Conservation (phyloP, 2,113 vertebrate genomes). For the Xiphophorus maculatus region DNA sequence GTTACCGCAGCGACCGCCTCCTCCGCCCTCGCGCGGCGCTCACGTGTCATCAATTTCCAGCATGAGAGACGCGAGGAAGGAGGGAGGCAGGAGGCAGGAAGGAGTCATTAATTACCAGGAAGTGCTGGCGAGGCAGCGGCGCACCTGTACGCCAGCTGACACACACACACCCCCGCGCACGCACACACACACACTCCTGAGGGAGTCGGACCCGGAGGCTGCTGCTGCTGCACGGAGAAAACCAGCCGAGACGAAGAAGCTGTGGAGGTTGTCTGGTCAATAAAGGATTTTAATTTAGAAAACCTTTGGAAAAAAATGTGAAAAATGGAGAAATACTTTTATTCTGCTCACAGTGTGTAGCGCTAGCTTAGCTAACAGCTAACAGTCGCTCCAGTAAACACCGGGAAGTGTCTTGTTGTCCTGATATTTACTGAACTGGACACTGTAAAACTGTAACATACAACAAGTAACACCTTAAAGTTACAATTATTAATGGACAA, state of each 20-base stretch:
- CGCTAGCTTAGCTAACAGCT: no score
- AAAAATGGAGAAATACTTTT: no score
- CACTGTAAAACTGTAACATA: no score
- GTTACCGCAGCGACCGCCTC: not conserved
- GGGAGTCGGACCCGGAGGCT: conserved; percentile 30
- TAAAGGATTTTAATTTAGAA: no score
- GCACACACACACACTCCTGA: conserved; percentile 52
- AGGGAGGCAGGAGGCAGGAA: conserved; percentile 59
- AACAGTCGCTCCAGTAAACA: no score
- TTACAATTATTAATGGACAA: no score
- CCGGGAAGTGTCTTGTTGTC: no score
- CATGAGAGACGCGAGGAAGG: conserved; percentile 24
- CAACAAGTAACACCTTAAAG: no score
- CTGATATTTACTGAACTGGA: no score
- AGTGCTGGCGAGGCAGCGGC: conserved; percentile 74
- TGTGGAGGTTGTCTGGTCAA: no score
- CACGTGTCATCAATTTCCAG: conserved; percentile 65
- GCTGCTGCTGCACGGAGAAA: not conserved
- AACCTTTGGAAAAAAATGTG: no score
- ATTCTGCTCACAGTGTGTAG: no score
- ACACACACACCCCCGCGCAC: conserved; percentile 30
- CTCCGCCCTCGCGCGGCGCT: conserved; percentile 53
- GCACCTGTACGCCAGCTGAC: conserved; percentile 77
- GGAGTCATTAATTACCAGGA: conserved; percentile 81
- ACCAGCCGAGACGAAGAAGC: not conserved